Evolutionary conservation across 2,888 invertebrate species (phyloP).

Genomic region (Physocephala rufipes): DNA sequence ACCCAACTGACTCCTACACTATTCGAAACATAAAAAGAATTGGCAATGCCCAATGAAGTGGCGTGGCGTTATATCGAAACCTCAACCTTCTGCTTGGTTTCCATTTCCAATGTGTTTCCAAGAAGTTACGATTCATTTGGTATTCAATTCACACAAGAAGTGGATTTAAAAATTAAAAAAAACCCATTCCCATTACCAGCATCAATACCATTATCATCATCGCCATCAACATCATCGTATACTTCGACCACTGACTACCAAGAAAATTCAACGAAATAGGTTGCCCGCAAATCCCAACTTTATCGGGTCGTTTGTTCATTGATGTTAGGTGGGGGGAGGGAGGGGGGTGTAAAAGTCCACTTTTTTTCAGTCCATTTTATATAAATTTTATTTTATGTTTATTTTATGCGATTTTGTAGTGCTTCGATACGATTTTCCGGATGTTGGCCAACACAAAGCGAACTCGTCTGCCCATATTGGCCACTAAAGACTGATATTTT

Average conservation of each 20-base stretch:
- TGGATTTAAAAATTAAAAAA: conserved; percentile 49
- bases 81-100: no score
- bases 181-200: conserved; percentile 1
- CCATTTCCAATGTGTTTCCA: no score
- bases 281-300: not conserved
- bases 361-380: conserved; percentile 44
- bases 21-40: no score
- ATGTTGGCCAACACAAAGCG: conserved; percentile 27
- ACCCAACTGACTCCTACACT: no score
- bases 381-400: conserved; percentile 50
- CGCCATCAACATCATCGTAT: not conserved
- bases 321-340: no score
- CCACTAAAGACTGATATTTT: no score
- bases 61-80: no score
- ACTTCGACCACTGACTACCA: conserved; percentile 11
- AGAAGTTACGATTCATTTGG: conserved; percentile 41
- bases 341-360: no score
- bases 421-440: conserved; percentile 33
- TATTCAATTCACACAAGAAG: conserved; percentile 48
- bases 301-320: conserved; percentile 23
- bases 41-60: no score
- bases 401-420: conserved; percentile 44
- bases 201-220: not conserved
- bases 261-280: conserved; percentile 2
- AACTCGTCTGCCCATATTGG: conserved; percentile 39